phyloP scores from a whole-genome alignment of 1,140 invertebrate species.

The Eriosoma lanigerum region DNA sequence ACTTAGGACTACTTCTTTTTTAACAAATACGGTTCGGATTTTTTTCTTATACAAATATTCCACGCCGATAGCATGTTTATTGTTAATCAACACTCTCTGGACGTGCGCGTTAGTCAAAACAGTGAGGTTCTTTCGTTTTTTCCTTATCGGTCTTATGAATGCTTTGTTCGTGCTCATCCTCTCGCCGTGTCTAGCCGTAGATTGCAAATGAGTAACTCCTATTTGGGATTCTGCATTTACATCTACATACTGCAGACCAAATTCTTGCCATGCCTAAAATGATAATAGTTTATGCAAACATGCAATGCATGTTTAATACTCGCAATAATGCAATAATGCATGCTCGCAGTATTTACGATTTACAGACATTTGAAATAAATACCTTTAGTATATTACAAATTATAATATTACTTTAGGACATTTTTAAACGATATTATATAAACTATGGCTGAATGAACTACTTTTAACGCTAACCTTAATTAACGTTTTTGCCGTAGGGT shows the following conservation, averaged over 20 bases:
- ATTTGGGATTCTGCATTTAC: conserved; percentile 58
- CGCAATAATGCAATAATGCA: too few species aligned
- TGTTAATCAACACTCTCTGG: conserved; percentile 68
- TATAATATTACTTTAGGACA: too few species aligned
- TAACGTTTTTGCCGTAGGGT: conserved; percentile 61
- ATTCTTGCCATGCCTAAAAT: conserved; percentile 63
- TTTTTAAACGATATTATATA: too few species aligned
- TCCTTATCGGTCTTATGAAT: conserved; percentile 71
- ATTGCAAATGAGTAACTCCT: conserved; percentile 65
- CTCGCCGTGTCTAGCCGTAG: conserved; percentile 65
- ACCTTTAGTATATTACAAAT: too few species aligned
- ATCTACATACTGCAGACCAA: conserved; percentile 55
- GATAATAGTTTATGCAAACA: too few species aligned
- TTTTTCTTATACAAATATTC: conserved; percentile 69
- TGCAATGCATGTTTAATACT: too few species aligned
- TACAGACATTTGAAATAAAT: too few species aligned
- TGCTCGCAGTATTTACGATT: too few species aligned
- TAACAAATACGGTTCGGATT: conserved; percentile 69
- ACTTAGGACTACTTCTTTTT: conserved; percentile 71
- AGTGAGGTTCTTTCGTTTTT: conserved; percentile 70
- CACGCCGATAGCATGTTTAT: conserved; percentile 59
- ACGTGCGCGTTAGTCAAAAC: conserved; percentile 71
- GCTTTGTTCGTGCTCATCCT: conserved; percentile 69
- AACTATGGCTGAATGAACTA: too few species aligned
- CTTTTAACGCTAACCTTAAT: conserved; percentile 31